Percentiles rank a stretch among this genome's conserved stretches.
phyloP scores from a whole-genome alignment of 2,113 vertebrate species.

The Colistium nudipinnis region DNA sequence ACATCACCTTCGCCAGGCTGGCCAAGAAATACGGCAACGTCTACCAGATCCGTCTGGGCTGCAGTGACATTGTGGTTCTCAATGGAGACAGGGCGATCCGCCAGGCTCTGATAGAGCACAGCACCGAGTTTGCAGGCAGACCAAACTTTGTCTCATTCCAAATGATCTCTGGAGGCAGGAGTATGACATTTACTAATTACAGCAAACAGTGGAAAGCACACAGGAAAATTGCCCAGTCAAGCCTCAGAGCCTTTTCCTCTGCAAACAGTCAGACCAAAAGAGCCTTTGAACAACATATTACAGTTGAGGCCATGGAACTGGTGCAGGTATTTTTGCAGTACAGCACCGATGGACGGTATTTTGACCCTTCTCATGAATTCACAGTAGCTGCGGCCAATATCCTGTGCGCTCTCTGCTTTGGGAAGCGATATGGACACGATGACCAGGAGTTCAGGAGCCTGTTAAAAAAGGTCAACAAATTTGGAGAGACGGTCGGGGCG shows the following conservation, averaged over 20 bases:
- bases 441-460: slow-evolving; percentile 85
- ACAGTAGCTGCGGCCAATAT: slow-evolving; percentile 86
- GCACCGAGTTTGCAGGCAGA: slow-evolving; percentile 85
- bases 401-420: slow-evolving; percentile 88
- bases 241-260: slow-evolving; percentile 84
- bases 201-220: slow-evolving; percentile 84
- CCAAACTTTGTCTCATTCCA: slow-evolving; percentile 87
- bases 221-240: slow-evolving; percentile 83
- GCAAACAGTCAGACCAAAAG: slow-evolving; percentile 79
- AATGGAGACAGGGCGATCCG: slow-evolving; percentile 83
- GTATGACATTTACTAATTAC: slow-evolving; percentile 84
- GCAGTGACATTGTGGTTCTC: slow-evolving; percentile 85
- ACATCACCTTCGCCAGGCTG: slow-evolving; percentile 81
- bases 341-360: slow-evolving; percentile 72
- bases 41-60: slow-evolving; percentile 86
- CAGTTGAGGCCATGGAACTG: slow-evolving; percentile 83
- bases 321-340: slow-evolving; percentile 75
- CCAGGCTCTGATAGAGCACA: slow-evolving; percentile 82
- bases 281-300: slow-evolving; percentile 83
- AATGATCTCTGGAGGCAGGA: slow-evolving; percentile 85
- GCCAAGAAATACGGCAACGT: slow-evolving; percentile 83
- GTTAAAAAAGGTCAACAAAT: slow-evolving; percentile 79
- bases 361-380: slow-evolving; percentile 80
- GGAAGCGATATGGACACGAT: slow-evolving; percentile 83
- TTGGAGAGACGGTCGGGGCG: slow-evolving; percentile 87